Conservation (phyloP, 64 coral and sea anemone species). For the Stichodactyla helianthus region DNA sequence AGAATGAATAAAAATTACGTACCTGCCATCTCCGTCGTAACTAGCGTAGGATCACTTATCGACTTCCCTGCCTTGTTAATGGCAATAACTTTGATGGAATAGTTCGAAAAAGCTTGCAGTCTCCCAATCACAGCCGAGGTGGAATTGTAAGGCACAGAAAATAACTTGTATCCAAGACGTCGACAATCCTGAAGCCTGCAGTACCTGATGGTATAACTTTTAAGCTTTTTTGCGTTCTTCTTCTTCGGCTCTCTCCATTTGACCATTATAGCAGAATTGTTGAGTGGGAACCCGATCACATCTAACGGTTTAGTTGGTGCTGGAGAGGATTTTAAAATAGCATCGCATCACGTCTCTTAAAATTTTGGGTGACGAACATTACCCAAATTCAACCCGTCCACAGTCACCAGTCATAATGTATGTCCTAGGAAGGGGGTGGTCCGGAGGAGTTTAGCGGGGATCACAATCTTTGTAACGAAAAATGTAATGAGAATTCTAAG, state of each 20-base stretch:
- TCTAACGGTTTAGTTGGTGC: slow-evolving; percentile 27
- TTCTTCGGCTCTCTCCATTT: slow-evolving; percentile 25
- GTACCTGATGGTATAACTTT: slow-evolving; percentile 20
- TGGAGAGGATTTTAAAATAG: background rate
- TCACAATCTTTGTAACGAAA: no score
- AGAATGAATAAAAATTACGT: background rate
- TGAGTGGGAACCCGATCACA: slow-evolving; percentile 19
- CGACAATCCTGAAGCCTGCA: background rate
- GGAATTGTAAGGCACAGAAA: slow-evolving; percentile 26
- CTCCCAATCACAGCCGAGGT: slow-evolving; percentile 31
- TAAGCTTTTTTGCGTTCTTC: slow-evolving; percentile 13
- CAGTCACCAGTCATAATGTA: no score
- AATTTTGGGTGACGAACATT: no score
- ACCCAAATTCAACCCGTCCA: no score
- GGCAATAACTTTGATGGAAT: slow-evolving; percentile 30
- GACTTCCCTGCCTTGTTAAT: background rate
- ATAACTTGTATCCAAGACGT: background rate
- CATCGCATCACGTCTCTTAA: background rate
- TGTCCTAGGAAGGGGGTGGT: no score
- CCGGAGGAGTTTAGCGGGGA: no score
- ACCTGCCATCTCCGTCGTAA: slow-evolving; percentile 39
- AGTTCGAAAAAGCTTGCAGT: slow-evolving; percentile 43
- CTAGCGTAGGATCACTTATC: background rate
- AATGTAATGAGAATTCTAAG: no score
- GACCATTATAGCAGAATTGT: slow-evolving; percentile 32